A percentile compares a stretch with the other conserved stretches of the same genome.
Evolutionary conservation across 2,113 vertebrate species (phyloP).

Genomic region (Boulengeromyrus knoepffleri): DNA sequence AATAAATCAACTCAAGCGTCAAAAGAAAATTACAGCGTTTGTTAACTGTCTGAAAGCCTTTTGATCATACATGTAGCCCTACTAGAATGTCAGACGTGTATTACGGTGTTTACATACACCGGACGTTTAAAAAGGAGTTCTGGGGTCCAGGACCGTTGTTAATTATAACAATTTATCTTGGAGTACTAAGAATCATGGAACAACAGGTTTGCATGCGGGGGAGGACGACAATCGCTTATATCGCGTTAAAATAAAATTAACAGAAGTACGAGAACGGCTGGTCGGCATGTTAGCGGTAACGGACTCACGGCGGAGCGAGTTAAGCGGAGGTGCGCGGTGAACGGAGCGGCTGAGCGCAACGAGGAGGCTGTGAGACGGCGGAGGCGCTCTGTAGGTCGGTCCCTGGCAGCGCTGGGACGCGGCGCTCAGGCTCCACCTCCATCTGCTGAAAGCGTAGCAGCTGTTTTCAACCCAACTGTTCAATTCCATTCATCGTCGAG

Average conservation of each 20-base stretch:
- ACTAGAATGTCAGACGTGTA: not conserved
- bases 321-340: slow-evolving; percentile 1
- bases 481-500: slow-evolving; percentile 84
- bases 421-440: slow-evolving; percentile 72
- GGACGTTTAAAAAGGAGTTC: not conserved
- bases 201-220: not conserved
- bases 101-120: not conserved
- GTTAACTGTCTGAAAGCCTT: not conserved
- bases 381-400: slow-evolving; percentile 14
- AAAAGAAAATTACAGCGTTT: not conserved
- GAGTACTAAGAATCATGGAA: not conserved
- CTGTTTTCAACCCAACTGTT: slow-evolving; percentile 91
- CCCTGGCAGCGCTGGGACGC: slow-evolving; percentile 32
- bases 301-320: not conserved
- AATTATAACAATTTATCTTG: not conserved
- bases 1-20: not conserved
- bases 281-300: not conserved
- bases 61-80: not conserved
- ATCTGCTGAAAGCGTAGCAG: slow-evolving; percentile 78
- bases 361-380: slow-evolving; percentile 13
- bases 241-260: not conserved
- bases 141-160: not conserved
- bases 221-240: not conserved
- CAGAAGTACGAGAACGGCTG: not conserved
- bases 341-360: not conserved